Percentiles rank a stretch among this genome's conserved stretches.
Conservation (phyloP, 2,797 vertebrate species). For the Thunnus albacares region DNA sequence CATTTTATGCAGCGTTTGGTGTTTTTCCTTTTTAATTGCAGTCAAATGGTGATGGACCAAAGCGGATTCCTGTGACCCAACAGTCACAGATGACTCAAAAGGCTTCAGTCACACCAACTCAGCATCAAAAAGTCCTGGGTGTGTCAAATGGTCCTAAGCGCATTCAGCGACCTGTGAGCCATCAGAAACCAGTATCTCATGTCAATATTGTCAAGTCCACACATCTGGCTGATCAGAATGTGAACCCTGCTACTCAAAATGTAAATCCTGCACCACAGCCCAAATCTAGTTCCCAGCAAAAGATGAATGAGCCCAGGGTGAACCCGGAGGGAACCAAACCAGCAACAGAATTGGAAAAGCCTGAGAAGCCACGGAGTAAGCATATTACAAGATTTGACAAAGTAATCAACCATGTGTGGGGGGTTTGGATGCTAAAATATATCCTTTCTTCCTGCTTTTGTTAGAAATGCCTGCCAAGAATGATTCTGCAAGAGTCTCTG, state of each 20-base stretch:
- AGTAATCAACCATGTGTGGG: not conserved
- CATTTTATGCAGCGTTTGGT: not conserved
- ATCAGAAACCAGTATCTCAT: conserved; percentile 67
- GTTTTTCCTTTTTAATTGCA: conserved; percentile 45
- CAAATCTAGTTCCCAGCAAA: conserved; percentile 58
- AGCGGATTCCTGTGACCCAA: conserved; percentile 87
- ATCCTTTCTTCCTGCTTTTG: not conserved
- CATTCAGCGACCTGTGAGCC: conserved; percentile 75
- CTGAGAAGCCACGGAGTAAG: conserved; percentile 66
- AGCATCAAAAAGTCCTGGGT: conserved; percentile 83
- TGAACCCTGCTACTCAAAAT: conserved; percentile 59
- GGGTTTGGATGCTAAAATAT: not conserved
- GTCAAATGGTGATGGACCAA: conserved; percentile 82
- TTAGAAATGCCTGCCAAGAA: conserved; percentile 70
- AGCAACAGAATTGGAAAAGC: not conserved
- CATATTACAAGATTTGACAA: not conserved
- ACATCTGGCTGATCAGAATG: conserved; percentile 70
- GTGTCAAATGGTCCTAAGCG: conserved; percentile 87
- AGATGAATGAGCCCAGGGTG: conserved; percentile 22
- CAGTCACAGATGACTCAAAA: conserved; percentile 74
- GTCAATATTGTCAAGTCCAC: conserved; percentile 44
- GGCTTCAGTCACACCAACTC: conserved; percentile 72
- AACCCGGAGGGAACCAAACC: conserved; percentile 4
- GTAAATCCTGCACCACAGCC: conserved; percentile 38
- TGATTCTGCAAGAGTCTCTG: conserved; percentile 13